A percentile compares a stretch with the other conserved stretches of the same genome.
phyloP scores from a whole-genome alignment of 2,113 vertebrate species.

The Candoia aspera region DNA sequence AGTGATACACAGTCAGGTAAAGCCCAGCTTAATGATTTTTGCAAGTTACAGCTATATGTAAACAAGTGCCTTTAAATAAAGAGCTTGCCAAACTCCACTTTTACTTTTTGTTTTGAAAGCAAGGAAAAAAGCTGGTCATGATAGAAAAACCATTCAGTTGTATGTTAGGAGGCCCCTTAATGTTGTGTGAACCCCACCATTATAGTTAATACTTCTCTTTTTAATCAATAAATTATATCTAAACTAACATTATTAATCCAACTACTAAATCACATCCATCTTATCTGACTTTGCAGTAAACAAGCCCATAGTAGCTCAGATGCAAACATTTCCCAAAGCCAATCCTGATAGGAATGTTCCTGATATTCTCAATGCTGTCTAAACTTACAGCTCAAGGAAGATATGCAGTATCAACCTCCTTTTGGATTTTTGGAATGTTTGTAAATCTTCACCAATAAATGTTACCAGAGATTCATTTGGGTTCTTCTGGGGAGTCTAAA shows the following conservation, averaged over 20 bases:
- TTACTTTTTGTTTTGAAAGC: background rate
- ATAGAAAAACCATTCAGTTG: background rate
- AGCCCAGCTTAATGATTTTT: background rate
- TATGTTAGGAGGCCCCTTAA: background rate
- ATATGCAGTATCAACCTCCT: background rate
- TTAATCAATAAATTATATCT: background rate
- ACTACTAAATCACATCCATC: background rate
- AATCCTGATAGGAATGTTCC: background rate
- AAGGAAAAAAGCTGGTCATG: background rate
- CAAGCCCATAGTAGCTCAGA: background rate
- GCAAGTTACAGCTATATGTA: background rate
- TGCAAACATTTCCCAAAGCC: background rate
- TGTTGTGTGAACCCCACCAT: background rate
- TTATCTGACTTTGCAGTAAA: background rate
- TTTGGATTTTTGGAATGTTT: background rate
- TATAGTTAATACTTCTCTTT: background rate
- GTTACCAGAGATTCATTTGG: background rate
- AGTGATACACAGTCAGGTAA: background rate
- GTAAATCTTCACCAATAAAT: background rate
- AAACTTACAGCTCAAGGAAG: background rate
- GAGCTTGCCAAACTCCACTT: background rate
- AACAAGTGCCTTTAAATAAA: background rate
- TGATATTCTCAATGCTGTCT: background rate
- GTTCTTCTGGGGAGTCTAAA: background rate
- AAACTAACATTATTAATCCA: background rate